Evolutionary conservation across 2,888 invertebrate species (phyloP), one percentile per base, ranked within the genome.

Genomic region (Apodemia zela): DNA sequence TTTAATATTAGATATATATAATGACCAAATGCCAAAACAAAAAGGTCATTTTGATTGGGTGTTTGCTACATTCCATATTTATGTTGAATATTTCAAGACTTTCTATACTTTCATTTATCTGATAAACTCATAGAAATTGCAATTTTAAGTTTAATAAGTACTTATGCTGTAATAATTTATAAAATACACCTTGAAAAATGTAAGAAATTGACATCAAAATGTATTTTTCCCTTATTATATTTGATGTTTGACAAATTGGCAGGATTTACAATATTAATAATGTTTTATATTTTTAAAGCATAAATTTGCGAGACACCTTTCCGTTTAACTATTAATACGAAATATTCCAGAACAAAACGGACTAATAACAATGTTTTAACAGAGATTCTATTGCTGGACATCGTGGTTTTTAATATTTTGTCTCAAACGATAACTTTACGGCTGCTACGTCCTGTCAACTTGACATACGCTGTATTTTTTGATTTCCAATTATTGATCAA

Each of bases 11-110:
- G 88, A 84, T 81, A 62, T 61, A 62, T 63, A 84, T 79, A 70
- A 78, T 83, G 88, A 86, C 85, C 80, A 70, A 74, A 78, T 74
- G 87, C 86, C 85, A 79, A 76, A 82, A 83, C 82, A 87, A 77
- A 83, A 87, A 76, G 86, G 86, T 87, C 82, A 83, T 87, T 86
- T 86, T 85, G 84, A 87, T 87, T 87, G 90, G 89, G 89, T 89
- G 90, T 90, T 88, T 87, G 83, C 87, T 91, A 91, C 90, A 91
- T 91, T 90, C 90, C 90, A 91, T 91, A 89, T 90, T 90, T 90
- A 90, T 90, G 90, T 89, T 89, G 89, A 89, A 86, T 89, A 87
- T 85, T 88, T 87, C 82, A 80, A 81, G 85, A 79, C 78, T 84
- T 80, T 78, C 78, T 81, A 82, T 81, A 79, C 77, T 77, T 67